These are phyloP conservation scores for Hydroisotoma schaefferi DNA, from an alignment of 2,888 invertebrate genomes.

Conservation along the genomic window DNA sequence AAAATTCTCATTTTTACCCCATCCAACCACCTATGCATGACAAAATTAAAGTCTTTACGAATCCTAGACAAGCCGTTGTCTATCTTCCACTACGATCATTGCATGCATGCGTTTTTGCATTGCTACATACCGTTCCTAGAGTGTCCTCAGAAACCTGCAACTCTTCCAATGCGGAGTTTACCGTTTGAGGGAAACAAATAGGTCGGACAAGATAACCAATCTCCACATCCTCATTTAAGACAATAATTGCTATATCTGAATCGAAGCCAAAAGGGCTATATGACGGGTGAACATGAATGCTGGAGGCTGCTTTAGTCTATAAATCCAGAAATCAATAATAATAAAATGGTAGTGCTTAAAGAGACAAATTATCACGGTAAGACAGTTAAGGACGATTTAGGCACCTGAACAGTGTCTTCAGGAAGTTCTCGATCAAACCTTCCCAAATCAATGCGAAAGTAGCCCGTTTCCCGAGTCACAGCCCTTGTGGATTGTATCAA, in stretches of 20 bases:
- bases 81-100: neutral
- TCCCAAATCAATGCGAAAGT: constrained; percentile 41
- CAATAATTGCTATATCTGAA: constrained; percentile 60
- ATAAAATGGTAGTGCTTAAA: constrained; percentile 10
- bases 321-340: too few relatives aligned
- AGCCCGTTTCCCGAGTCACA: constrained; percentile 4
- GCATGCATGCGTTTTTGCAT: neutral
- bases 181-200: constrained; percentile 55
- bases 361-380: constrained; percentile 1
- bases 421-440: constrained; percentile 30
- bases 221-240: constrained; percentile 55
- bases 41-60: neutral
- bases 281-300: constrained; percentile 28
- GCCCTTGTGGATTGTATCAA: constrained; percentile 14
- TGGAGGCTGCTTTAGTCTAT: constrained; percentile 26
- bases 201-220: constrained; percentile 58
- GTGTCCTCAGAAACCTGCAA: constrained; percentile 37
- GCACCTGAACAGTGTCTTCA: constrained; percentile 44
- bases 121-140: constrained; percentile 39
- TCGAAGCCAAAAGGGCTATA: constrained; percentile 44
- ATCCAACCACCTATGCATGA: constrained; percentile 37
- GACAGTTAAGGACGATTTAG: too few relatives aligned
- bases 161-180: constrained; percentile 40
- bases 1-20: constrained; percentile 37
- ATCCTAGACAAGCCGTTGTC: neutral